Evolutionary conservation across 2,113 vertebrate genomes (phyloP), one percentile per base, ranked within the genome.

Genomic region (Oreochromis niloticus): DNA sequence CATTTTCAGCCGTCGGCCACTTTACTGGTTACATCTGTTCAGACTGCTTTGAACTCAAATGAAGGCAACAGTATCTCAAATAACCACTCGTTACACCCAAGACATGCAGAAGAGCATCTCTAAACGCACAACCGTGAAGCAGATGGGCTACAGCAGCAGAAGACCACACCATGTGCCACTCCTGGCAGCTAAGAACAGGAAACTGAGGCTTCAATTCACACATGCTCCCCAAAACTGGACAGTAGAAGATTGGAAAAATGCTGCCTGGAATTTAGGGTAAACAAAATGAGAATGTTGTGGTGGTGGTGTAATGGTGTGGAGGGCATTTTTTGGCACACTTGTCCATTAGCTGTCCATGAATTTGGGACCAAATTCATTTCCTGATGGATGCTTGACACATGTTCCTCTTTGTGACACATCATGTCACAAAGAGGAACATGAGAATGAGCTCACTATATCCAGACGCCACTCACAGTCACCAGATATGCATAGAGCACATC

Each of bases 21-120:
- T 73, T 22, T 8, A 22, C 34, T 48, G 68, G 41, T 27, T 48
- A 75, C 68, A 17, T 48, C 41, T 75, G 41, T 75, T 75, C 22
- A 73, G 68, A 73, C 22, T 68, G 1, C 0, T 0, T 27, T 41
- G 34, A 68, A 39, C 1, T 41, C 10, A 41, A 8, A 41, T 39
- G 63, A 41, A 68, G 4, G 63, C 63, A 22, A 68, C 6, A 39
- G 34, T 5, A 39, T 22, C 34, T 43, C 66, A 71, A 41, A 71
- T 24, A 43, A 0, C 36, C 5, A 24, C 66, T 43, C 0, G 36
- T 66, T 36, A 66, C 32, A 63, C 16, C 32, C 32, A 24, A 43
- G 36, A 41, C n/a, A 41, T 14, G 36, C n/a, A 71, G 63, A 43
- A 39, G 36, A 71, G 22, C n/a, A 41, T 43, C 63, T 71, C 3